phyloP scores from a whole-genome alignment of 2,113 vertebrate species.

The Ceyx melanurus region DNA sequence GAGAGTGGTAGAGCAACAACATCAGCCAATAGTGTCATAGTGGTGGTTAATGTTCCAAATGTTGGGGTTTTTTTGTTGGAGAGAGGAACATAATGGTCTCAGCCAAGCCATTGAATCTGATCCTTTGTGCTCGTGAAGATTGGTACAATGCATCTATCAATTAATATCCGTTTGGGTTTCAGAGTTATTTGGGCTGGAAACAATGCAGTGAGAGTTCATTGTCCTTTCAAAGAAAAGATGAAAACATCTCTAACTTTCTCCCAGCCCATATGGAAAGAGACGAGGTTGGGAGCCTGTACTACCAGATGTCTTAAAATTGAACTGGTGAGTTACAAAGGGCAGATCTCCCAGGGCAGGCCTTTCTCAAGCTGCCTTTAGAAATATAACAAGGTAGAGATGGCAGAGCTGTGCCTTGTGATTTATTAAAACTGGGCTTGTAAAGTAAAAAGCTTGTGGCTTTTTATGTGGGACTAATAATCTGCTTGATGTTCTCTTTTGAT shows the following conservation, averaged over 20 bases:
- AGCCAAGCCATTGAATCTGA: background rate
- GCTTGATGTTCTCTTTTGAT: background rate
- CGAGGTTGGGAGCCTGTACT: background rate
- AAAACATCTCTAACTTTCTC: slow-evolving; percentile 14
- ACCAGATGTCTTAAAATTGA: background rate
- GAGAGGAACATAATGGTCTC: background rate
- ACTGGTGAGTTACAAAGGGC: background rate
- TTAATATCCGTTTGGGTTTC: background rate
- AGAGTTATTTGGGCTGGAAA: background rate
- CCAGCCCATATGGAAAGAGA: background rate
- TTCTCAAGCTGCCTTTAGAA: background rate
- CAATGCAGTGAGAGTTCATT: background rate
- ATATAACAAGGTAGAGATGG: background rate
- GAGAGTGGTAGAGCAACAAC: too few relatives aligned
- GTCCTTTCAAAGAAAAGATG: background rate
- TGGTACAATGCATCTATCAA: background rate
- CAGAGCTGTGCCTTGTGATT: background rate
- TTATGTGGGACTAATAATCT: background rate
- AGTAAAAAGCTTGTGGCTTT: background rate
- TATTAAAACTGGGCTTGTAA: background rate
- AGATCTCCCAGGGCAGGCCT: background rate
- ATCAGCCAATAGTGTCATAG: background rate
- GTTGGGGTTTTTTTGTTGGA: background rate
- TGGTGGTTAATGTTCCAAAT: background rate
- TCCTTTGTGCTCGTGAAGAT: background rate